Evolutionary conservation across 2,113 vertebrate genomes (phyloP).

Genomic region (Silurus asotus): DNA sequence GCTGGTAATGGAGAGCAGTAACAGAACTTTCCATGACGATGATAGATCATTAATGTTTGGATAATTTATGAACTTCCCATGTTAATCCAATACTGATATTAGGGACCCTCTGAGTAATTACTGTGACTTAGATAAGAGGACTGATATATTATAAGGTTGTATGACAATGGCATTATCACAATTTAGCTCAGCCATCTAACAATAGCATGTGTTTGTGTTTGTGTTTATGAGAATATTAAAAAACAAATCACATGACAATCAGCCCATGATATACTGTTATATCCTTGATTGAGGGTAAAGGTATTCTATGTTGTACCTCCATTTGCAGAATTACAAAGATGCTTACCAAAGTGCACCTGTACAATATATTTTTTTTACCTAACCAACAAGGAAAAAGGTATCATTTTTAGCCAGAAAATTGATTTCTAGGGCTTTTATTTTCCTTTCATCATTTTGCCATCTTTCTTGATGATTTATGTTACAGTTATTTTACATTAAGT

Average conservation of each 20-base stretch:
- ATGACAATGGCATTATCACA: background rate
- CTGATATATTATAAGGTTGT: background rate
- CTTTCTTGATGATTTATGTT: background rate
- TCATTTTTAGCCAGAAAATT: background rate
- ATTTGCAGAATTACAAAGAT: background rate
- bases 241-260: background rate
- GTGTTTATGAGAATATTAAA: background rate
- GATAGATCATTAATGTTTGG: background rate
- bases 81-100: background rate
- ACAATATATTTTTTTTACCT: background rate
- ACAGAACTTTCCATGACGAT: background rate
- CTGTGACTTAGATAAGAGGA: background rate
- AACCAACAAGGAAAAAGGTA: background rate
- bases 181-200: background rate
- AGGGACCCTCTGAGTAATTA: background rate
- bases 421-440: background rate
- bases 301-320: background rate
- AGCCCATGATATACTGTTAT: background rate
- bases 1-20: background rate
- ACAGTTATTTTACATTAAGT: background rate
- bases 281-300: background rate
- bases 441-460: background rate
- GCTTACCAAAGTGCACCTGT: background rate
- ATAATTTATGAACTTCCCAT: slow-evolving; percentile 19
- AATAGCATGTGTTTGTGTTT: background rate